phyloP scores from a whole-genome alignment of 2,797 vertebrate genomes.

The Amniataba percoides region DNA sequence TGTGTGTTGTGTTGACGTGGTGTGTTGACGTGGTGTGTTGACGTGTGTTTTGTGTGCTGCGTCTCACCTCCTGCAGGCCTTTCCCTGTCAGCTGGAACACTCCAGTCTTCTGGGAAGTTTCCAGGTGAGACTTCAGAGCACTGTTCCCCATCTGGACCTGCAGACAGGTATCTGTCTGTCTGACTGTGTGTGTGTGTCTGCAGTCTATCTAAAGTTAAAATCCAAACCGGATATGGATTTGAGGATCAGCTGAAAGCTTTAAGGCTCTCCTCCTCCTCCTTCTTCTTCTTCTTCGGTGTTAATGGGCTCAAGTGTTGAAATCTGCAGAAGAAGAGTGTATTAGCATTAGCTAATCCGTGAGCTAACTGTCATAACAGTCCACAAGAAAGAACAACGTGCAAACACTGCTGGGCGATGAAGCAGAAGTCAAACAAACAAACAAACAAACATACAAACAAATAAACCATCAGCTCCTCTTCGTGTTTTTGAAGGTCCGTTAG shows the following conservation, averaged over 20 bases:
- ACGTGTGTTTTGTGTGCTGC: neutral
- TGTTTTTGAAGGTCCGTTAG: slow-evolving; percentile 29
- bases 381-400: neutral
- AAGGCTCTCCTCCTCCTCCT: no score
- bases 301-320: slow-evolving; percentile 14
- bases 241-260: neutral
- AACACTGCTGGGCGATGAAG: neutral
- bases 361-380: neutral
- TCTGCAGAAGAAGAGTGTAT: neutral
- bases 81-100: slow-evolving; percentile 96
- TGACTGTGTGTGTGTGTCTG: neutral
- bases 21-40: no score
- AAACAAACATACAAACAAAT: neutral
- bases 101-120: slow-evolving; percentile 97
- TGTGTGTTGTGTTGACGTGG: no score
- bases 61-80: slow-evolving; percentile 90
- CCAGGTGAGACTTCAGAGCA: slow-evolving; percentile 95
- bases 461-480: no score
- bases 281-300: neutral
- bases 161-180: neutral
- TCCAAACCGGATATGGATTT: slow-evolving; percentile 11
- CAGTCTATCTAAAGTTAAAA: neutral
- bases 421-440: no score
- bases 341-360: neutral
- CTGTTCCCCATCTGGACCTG: slow-evolving; percentile 92